Base-by-base conservation (phyloP, 2,797 vertebrate genomes). In the Protonibea diacanthus region DNA sequence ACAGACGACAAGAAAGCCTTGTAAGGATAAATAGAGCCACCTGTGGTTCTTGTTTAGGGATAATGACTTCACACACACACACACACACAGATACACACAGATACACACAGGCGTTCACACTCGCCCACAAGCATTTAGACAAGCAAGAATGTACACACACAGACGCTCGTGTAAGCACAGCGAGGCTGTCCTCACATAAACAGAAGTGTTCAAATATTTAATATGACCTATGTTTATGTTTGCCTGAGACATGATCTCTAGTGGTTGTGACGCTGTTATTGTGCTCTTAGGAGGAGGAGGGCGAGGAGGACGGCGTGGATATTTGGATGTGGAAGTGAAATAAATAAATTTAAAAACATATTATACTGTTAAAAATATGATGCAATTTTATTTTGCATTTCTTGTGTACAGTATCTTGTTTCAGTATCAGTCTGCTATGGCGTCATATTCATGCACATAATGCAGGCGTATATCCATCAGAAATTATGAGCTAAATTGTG, bases 11-110 rank as follows among this genome's bases (percentile, higher is more conserved):
- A 42, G 38, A 17, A 45, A 29, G 13, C 40, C 6, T 15, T n/a
- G 18, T 15, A 6, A 45, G 52, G 69, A 78, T 87, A 89, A 91
- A 90, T 87, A 69, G 72, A 90, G 86, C 90, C 89, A 91, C 90
- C 87, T 87, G 90, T 83, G 74, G 77, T 71, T 60, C 73, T 69
- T 57, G 74, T 52, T 76, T 68, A 75, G 48, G 40, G 55, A 74
- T 78, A 83, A 78, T 63, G 55, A 52, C 75, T 71, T 21, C 27
- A 55, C 53, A 66, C 74, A 68, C 45, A 47, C 45, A 68, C 45
- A 12, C 23, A 68, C n/a, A 60, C 55, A 51, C 42, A 49, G 44
- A 69, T 51, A 52, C 27, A 69, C 15, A 53, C 7, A 33, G 7
- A 33, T 33, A 52, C 20, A 38, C 66, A 60, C 57, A 33, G 42